Percentiles rank a stretch among this genome's conserved stretches.
Conservation (phyloP, 2,888 invertebrate species). For the Eulithis testata region DNA sequence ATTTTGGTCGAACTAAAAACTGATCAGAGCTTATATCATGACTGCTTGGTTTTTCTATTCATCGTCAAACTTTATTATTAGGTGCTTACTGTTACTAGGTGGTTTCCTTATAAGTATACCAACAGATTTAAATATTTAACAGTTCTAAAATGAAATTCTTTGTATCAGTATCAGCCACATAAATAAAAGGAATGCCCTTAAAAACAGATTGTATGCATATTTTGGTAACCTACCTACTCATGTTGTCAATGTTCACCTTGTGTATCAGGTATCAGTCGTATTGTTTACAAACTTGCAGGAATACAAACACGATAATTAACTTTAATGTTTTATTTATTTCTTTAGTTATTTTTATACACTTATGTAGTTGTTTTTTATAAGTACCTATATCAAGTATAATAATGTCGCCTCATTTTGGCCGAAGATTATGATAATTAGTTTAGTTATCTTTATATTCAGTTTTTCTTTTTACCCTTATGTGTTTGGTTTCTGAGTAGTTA, state of each 20-base stretch:
- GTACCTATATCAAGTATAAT: not conserved
- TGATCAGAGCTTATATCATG: too few species aligned
- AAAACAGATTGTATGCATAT: not conserved
- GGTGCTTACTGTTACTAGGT: too few species aligned
- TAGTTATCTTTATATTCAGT: too few species aligned
- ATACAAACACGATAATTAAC: slow-evolving; percentile 3
- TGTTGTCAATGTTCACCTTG: slow-evolving; percentile 12
- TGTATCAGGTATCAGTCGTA: slow-evolving; percentile 8
- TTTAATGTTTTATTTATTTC: slow-evolving; percentile 5
- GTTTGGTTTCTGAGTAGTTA: not conserved
- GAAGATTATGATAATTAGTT: not conserved
- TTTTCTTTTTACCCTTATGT: too few species aligned
- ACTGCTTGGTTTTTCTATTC: too few species aligned
- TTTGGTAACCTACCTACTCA: slow-evolving; percentile 1
- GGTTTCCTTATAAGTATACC: too few species aligned
- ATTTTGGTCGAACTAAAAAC: too few species aligned
- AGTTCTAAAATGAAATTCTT: too few species aligned
- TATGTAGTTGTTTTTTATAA: not conserved
- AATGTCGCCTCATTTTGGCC: not conserved
- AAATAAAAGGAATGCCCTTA: not conserved
- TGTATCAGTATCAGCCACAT: too few species aligned
- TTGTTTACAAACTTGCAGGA: slow-evolving; percentile 8
- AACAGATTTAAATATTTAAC: too few species aligned
- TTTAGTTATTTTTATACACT: not conserved
- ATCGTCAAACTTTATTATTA: too few species aligned